Conservation (phyloP, 2,797 vertebrate genomes). For the Hephaestus fuliginosus region DNA sequence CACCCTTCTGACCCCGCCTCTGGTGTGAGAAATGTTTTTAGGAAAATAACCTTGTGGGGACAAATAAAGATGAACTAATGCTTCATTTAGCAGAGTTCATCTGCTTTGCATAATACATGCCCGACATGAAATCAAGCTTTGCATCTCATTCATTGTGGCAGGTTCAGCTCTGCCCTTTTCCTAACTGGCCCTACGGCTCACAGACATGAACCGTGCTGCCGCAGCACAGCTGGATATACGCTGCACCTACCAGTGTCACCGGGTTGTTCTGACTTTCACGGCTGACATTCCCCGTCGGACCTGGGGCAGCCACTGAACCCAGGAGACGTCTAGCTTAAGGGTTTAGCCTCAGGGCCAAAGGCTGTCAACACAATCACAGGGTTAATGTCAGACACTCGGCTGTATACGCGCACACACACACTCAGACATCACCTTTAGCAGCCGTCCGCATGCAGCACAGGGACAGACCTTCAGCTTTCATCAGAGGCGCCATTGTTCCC, state of each 20-base stretch:
- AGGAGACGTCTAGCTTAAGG: constrained; percentile 58
- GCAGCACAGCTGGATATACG: constrained; percentile 40
- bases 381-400: constrained; percentile 67
- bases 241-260: constrained; percentile 4
- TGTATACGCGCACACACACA: constrained; percentile 14
- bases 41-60: constrained; percentile 14
- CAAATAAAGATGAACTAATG: constrained; percentile 12
- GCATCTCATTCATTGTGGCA: not conserved
- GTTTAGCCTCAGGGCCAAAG: constrained; percentile 57
- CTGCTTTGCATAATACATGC: constrained; percentile 14
- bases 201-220: constrained; percentile 25
- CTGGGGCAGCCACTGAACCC: constrained; percentile 59
- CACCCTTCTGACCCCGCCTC: not conserved
- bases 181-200: constrained; percentile 5
- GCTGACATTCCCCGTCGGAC: constrained; percentile 64
- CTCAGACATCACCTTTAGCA: constrained; percentile 36
- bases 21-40: not conserved
- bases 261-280: constrained; percentile 38
- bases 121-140: constrained; percentile 2
- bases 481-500: constrained; percentile 39
- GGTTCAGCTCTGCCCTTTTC: constrained; percentile 10
- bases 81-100: constrained; percentile 6
- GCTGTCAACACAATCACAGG: constrained; percentile 69
- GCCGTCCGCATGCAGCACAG: constrained; percentile 18
- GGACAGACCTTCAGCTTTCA: constrained; percentile 36